Conservation (phyloP, 2,797 vertebrate genomes). For the Eptatretus atami region DNA sequence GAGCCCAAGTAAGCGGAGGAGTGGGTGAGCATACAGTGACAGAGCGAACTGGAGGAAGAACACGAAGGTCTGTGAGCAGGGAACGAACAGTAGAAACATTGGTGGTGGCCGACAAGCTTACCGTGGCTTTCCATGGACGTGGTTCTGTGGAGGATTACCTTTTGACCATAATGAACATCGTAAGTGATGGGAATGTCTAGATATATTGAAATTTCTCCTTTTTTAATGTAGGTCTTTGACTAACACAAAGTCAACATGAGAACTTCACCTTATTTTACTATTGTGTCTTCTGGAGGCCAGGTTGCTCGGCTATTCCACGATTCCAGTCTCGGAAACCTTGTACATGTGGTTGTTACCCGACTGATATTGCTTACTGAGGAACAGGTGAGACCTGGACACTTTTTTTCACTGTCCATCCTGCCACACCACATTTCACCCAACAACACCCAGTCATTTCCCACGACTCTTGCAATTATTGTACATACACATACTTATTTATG, state of each 20-base stretch:
- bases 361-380: constrained; percentile 89
- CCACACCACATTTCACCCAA: too few relatives aligned
- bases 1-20: too few relatives aligned
- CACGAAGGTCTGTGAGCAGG: constrained; percentile 64
- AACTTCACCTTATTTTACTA: not conserved
- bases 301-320: constrained; percentile 99
- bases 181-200: constrained; percentile 35
- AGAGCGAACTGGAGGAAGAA: constrained; percentile 11
- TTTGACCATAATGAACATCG: constrained; percentile 98
- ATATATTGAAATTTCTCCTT: too few relatives aligned
- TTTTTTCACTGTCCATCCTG: too few relatives aligned
- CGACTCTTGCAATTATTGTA: too few relatives aligned
- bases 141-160: constrained; percentile 94
- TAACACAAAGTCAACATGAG: too few relatives aligned
- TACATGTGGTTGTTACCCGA: constrained; percentile 78
- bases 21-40: too few relatives aligned
- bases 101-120: constrained; percentile 95
- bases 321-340: constrained; percentile 95
- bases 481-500: too few relatives aligned
- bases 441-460: too few relatives aligned
- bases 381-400: constrained; percentile 26
- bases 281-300: constrained; percentile 99
- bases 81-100: constrained; percentile 90
- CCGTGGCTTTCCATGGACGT: constrained; percentile 88
- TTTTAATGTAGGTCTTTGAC: too few relatives aligned